Evolutionary conservation across 2,888 invertebrate genomes (phyloP).

Genomic region (Cryptocephalus primarius): DNA sequence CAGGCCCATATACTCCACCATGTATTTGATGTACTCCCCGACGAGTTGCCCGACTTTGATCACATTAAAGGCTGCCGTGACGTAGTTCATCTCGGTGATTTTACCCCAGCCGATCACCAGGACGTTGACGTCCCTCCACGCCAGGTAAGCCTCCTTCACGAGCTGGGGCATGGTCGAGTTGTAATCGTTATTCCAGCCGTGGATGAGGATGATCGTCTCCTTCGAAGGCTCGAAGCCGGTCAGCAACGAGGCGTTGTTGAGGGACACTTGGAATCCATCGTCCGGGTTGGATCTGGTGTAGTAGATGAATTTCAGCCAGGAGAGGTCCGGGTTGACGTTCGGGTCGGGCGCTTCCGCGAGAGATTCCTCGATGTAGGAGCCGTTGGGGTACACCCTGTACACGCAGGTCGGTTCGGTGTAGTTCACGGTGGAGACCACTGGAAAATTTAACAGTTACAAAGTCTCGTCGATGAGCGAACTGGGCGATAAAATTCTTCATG

Average conservation of each 20-base stretch:
- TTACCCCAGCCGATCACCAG: constrained; percentile 28
- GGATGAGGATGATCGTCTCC: constrained; percentile 22
- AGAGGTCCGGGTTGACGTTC: neutral
- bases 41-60: too few species aligned
- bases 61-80: constrained; percentile 3
- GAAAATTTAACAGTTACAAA: too few species aligned
- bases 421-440: too few species aligned
- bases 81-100: constrained; percentile 10
- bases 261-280: neutral
- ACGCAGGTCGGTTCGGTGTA: too few species aligned
- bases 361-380: neutral
- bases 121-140: constrained; percentile 21
- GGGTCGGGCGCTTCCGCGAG: neutral
- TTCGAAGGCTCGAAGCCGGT: constrained; percentile 13
- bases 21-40: too few species aligned
- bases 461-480: too few species aligned
- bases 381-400: too few species aligned
- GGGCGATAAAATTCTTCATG: too few species aligned
- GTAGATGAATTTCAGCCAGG: constrained; percentile 2
- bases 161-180: constrained; percentile 15
- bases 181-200: constrained; percentile 24
- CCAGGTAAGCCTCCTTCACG: constrained; percentile 19
- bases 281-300: neutral
- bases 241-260: neutral
- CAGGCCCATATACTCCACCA: too few species aligned